These are phyloP conservation scores for Plusia festucae DNA, from an alignment of 2,888 invertebrate genomes.

Conservation along the genomic window DNA sequence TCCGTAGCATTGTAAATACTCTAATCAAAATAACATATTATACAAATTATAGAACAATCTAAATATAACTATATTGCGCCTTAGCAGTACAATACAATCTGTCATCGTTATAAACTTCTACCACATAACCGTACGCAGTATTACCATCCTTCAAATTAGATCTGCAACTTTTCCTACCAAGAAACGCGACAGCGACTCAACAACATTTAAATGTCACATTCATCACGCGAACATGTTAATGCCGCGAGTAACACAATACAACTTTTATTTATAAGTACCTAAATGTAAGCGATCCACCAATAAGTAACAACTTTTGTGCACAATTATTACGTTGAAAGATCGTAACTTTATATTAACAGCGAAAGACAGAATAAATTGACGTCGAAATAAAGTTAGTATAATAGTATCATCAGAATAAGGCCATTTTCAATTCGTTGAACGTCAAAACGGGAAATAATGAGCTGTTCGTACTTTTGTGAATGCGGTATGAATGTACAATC, in stretches of 20 bases:
- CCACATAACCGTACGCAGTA: conserved; percentile 29
- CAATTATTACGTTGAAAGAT: conserved; percentile 30
- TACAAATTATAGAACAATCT: neutral
- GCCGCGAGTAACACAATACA: conserved; percentile 31
- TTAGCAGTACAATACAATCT: conserved; percentile 36
- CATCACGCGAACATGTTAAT: conserved; percentile 37
- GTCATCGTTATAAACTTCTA: conserved; percentile 53
- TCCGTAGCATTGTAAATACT: too few relatives aligned
- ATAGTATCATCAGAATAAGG: conserved; percentile 49
- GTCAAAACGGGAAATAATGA: conserved; percentile 45
- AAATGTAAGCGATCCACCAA: conserved; percentile 23
- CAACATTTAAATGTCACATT: conserved; percentile 38
- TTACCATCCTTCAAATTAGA: conserved; percentile 34
- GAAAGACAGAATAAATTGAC: conserved; percentile 43
- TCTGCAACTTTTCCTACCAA: conserved; percentile 45
- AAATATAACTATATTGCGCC: neutral
- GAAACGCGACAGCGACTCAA: conserved; percentile 19
- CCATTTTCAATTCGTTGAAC: conserved; percentile 50
- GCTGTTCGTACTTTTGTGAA: conserved; percentile 43
- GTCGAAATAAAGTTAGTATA: conserved; percentile 42
- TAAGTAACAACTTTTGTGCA: conserved; percentile 6
- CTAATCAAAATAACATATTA: neutral
- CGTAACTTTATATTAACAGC: conserved; percentile 37
- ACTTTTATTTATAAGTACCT: conserved; percentile 29
- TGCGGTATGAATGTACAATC: conserved; percentile 52